These are phyloP conservation scores for Nomada fabriciana DNA, from an alignment of 2,888 invertebrate species.

Conservation along the genomic window DNA sequence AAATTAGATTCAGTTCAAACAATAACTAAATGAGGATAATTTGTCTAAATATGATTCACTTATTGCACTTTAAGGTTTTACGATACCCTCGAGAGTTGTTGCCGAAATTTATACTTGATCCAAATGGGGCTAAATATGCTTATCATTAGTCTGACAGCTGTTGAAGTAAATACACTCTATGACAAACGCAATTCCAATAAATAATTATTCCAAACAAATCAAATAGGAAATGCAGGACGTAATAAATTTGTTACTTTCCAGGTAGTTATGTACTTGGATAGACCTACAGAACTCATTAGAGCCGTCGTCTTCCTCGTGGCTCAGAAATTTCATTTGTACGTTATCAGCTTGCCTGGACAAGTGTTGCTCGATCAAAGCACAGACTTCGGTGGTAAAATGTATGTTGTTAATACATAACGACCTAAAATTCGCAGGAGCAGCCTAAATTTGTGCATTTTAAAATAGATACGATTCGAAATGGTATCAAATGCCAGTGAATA, in stretches of 20 bases:
- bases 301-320: background rate
- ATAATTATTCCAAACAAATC: background rate
- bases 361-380: background rate
- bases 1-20: background rate
- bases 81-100: background rate
- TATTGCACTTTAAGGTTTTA: conserved; percentile 23
- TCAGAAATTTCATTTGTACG: conserved; percentile 19
- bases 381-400: background rate
- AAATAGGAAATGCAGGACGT: background rate
- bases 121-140: conserved; percentile 2
- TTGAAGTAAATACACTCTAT: background rate
- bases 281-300: conserved; percentile 1
- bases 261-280: conserved; percentile 2
- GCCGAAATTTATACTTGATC: conserved; percentile 8
- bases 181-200: background rate
- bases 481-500: conserved; percentile 26
- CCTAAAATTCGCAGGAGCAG: background rate
- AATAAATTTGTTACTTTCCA: background rate
- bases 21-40: background rate
- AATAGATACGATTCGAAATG: conserved; percentile 21
- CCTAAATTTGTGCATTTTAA: background rate
- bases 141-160: conserved; percentile 6
- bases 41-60: background rate
- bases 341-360: conserved; percentile 17
- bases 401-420: background rate